Evolutionary conservation across 2,888 invertebrate genomes (phyloP), one percentile per base, ranked within the genome.

Genomic region (Drosophila borborema): DNA sequence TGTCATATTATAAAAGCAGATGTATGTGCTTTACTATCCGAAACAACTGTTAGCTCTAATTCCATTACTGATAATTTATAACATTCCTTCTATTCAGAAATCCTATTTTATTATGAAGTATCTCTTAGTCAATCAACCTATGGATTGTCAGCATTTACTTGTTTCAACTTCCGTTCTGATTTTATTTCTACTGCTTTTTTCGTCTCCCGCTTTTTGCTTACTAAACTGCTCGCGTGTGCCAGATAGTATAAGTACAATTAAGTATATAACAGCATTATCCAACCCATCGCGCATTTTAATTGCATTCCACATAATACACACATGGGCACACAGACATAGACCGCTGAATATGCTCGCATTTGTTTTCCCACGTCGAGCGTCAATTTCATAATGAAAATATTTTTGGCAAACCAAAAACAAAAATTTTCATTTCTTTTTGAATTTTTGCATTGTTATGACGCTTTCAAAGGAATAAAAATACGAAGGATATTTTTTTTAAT

Each of bases 221-320:
- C 76, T 49, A 72, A 77, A 77, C 73, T 64, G 55, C 63, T 71
- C 64, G 65, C 51, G 54, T 72, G 83, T 77, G 79, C 63, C 77
- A 73, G 64, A 70, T 71, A 78, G 60, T 46, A 82, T 81, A 70
- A 67, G 70, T 18, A 64, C 63, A 69, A 51, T 72, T 66, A 81
- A 69, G 64, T 63, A 69, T 77, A 71, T 70, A 56, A 65, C 59
- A 56, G 63, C 68, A 77, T 81, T 80, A 85, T 80, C 80, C 83
- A 73, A 72, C 66, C 63, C 77, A 69, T 77, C 72, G 86, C 74
- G 69, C 81, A 82, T 85, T 90, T 88, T 83, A 90, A 86, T 90
- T 86, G 86, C 86, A 90, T 86, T 86, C 72, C 74, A 63, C 66
- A 74, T 46, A 64, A 43, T 40, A 31, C 55, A 10, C 45, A 58